Conservation (phyloP, 2,797 vertebrate species). For the Mus minutoides region DNA sequence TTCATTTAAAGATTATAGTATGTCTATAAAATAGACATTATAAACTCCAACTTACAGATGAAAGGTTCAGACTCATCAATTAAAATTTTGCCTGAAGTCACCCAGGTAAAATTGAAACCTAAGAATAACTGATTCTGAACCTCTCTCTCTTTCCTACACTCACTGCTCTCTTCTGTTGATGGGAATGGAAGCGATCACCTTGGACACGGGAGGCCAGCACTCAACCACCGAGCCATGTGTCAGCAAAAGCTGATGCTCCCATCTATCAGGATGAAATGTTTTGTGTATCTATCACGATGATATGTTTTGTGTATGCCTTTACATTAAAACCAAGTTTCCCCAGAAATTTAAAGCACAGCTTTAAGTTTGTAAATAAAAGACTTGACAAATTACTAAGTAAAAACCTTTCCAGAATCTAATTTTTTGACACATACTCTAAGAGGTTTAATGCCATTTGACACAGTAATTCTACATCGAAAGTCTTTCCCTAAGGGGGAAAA, state of each 20-base stretch:
- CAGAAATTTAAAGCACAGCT: background rate
- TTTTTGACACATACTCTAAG: background rate
- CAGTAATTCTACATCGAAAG: constrained; percentile 44
- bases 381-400: constrained; percentile 35
- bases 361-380: constrained; percentile 60
- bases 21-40: constrained; percentile 35
- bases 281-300: background rate
- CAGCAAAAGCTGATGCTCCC: background rate
- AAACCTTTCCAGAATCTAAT: constrained; percentile 7
- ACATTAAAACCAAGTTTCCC: background rate
- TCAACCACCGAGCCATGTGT: background rate
- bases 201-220: background rate
- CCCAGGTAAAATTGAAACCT: constrained; percentile 45
- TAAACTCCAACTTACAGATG: constrained; percentile 32
- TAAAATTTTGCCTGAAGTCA: constrained; percentile 41
- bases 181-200: background rate
- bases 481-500: background rate
- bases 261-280: background rate
- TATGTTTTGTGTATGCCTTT: constrained; percentile 20
- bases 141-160: background rate
- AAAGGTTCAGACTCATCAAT: constrained; percentile 43
- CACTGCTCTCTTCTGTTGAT: background rate
- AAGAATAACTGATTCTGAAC: background rate
- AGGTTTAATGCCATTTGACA: constrained; percentile 15
- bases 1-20: constrained; percentile 45